Base-by-base conservation (phyloP, 2,113 vertebrate genomes). In the Emydura subglobosa region DNA sequence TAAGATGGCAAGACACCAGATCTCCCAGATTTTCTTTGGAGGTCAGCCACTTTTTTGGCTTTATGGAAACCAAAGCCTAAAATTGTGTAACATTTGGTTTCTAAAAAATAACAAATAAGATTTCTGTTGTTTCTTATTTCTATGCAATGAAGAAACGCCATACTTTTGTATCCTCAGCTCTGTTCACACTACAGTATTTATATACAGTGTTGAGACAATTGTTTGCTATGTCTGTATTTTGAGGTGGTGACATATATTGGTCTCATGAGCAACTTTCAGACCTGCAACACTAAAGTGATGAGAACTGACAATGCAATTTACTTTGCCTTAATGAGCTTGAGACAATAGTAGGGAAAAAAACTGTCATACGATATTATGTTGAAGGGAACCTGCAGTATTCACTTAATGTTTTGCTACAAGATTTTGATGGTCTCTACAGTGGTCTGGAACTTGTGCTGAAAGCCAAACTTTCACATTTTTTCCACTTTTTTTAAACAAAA, bases 291-390 rank as follows among this genome's bases (percentile, higher is more conserved):
- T 95, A 94, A 79, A 19, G 90, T 4, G 85, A 94, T 57, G 93
- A 97, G 91, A 97, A 96, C 97, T 96, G 98, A 98, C 97, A 96
- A 95, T 97, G 97, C 96, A 96, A 97, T 96, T 97, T 89, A 91
- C 97, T 98, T 98, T 97, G 98, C 98, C 98, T 98, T 98, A 98
- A 98, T 93, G 97, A 98, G 97, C 94, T 96, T 29, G 91, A 96
- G 97, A 96, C 97, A 92, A 83, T 61, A 94, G 97, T 94, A 96
- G 92, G 96, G 95, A 94, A 72, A 72, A 90, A 83, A 78, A 85
- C 91, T 80, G 95, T 95, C 91, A 11, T 17, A 3, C 86, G 87
- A 82, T 50, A 34, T 88, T 19, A 44, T 29, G 82, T 97, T 76
- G 50, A 94, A 94, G 97, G 96, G 94, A 94, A 94, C 6, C 68